Percentiles rank a stretch among this genome's conserved stretches.
Evolutionary conservation across 2,797 vertebrate species (phyloP).

Genomic region (Sebastes goodei): DNA sequence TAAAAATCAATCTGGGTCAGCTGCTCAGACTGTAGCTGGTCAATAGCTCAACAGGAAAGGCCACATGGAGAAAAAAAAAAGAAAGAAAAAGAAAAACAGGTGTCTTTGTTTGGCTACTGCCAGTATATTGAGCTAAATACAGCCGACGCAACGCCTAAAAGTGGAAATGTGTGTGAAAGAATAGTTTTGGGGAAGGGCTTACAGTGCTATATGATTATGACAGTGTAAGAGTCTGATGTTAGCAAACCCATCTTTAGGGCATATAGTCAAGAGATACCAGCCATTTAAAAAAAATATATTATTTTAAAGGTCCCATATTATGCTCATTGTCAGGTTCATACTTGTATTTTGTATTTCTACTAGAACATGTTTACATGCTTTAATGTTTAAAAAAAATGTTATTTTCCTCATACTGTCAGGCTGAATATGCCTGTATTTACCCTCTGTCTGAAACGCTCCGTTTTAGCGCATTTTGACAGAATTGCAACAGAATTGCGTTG

Average conservation of each 20-base stretch:
- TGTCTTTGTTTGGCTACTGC: neutral
- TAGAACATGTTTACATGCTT: too few relatives aligned
- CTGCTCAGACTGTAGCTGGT: slow-evolving; percentile 1
- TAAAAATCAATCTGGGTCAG: slow-evolving; percentile 22
- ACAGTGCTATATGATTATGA: neutral
- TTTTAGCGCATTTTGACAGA: too few relatives aligned
- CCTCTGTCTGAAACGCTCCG: too few relatives aligned
- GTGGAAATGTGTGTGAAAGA: neutral
- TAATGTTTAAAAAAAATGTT: too few relatives aligned
- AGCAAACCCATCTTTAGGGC: neutral
- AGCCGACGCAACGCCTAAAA: neutral
- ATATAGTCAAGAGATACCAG: neutral
- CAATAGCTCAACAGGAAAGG: neutral
- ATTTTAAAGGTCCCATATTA: too few relatives aligned
- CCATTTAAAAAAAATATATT: too few relatives aligned
- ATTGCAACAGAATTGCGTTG: too few relatives aligned
- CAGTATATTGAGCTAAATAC: neutral
- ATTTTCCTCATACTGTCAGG: too few relatives aligned
- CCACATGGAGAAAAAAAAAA: neutral
- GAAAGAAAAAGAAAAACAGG: neutral
- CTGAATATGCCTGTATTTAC: too few relatives aligned
- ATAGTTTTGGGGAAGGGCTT: neutral
- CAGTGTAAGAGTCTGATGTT: neutral
- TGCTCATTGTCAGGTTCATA: too few relatives aligned
- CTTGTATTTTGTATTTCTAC: too few relatives aligned